phyloP scores from a whole-genome alignment of 2,888 invertebrate genomes.

The Synergus itoensis region DNA sequence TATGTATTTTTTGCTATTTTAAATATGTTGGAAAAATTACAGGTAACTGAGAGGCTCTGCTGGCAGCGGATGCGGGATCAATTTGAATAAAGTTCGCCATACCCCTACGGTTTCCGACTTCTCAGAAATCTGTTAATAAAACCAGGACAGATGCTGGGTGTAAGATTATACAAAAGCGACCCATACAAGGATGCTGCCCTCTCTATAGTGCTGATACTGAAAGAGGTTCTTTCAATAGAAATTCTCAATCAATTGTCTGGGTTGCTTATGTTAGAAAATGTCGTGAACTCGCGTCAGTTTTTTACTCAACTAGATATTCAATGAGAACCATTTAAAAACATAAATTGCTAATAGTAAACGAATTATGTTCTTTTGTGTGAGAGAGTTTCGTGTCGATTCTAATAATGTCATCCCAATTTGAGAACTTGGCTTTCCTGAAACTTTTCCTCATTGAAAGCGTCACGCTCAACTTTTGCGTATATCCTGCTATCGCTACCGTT shows the following conservation, averaged over 20 bases:
- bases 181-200: conserved; percentile 48
- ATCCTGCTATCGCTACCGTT: conserved; percentile 24
- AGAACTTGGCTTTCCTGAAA: conserved; percentile 30
- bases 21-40: not conserved
- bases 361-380: not conserved
- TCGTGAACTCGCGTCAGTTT: not conserved
- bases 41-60: not conserved
- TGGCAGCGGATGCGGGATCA: conserved; percentile 43
- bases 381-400: not conserved
- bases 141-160: conserved; percentile 53
- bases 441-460: conserved; percentile 16
- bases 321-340: too few species aligned
- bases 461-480: conserved; percentile 33
- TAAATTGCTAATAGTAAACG: too few species aligned
- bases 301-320: too few species aligned
- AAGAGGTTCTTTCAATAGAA: conserved; percentile 21
- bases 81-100: conserved; percentile 52
- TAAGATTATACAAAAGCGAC: conserved; percentile 53
- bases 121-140: conserved; percentile 55
- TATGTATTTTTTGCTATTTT: not conserved
- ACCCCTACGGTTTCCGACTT: conserved; percentile 51
- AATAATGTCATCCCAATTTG: not conserved
- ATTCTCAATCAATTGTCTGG: conserved; percentile 8
- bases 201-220: not conserved
- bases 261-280: not conserved